Base-by-base conservation (phyloP, 1,140 invertebrate genomes). In the Polyergus mexicanus region DNA sequence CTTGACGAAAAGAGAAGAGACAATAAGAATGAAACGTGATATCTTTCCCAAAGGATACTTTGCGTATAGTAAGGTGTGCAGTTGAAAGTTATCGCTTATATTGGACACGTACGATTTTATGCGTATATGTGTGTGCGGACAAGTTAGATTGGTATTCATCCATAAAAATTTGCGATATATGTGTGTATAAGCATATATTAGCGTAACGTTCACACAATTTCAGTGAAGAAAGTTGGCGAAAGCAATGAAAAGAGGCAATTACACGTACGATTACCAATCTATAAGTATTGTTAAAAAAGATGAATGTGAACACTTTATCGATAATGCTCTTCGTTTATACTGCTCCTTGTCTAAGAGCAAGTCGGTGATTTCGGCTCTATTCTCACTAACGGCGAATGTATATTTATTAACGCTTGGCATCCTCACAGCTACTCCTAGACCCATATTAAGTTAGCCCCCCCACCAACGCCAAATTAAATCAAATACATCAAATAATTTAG, bases 361-460 rank as follows among this genome's bases (percentile, higher is more conserved):
- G 47, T 63, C 69, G 54, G 58, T 74, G 84, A 90, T 90, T 91
- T 90, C 60, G 83, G 32, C 77, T 91, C 65, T 56, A 84, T 85
- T 86, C 77, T 63, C 83, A 63, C 75, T 38, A 75, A 86, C 66
- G 78, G 56, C 60, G 84, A 76, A 86, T 85, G 88, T 78, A 92
- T 91, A 93, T 92, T 92, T 92, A 91, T 92, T 91, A 91, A 91
- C 86, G 75, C 90, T 90, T 88, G 91, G 92, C 81, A 83, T 83
- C 54, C 89, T 91, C 90, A 92, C 91, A 92, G 91, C 63, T 85
- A 84, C 85, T 91, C 91, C 88, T 88, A 91, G 88, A 85, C n/a
- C n/a, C n/a, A n/a, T n/a, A n/a, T n/a, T n/a, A n/a, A n/a, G n/a
- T n/a, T n/a, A n/a, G n/a, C n/a, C n/a, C n/a, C n/a, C n/a, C n/a